Evolutionary conservation across 2,113 vertebrate species (phyloP).

Genomic region (Pagrus major): DNA sequence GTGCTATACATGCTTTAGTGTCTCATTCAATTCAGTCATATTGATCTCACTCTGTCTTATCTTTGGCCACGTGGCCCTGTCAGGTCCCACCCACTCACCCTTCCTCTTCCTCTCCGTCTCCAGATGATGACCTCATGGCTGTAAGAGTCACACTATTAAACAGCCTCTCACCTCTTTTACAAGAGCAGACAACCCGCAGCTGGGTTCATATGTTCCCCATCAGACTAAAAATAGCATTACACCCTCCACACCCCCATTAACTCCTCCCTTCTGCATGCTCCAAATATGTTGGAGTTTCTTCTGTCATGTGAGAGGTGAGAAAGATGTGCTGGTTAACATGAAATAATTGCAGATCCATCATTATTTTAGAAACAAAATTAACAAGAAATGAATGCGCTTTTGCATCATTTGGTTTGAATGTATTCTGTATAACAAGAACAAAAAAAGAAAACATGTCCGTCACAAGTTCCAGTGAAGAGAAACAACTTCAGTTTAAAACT

Average conservation of each 20-base stretch:
- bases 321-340: neutral
- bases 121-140: constrained; percentile 56
- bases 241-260: neutral
- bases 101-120: neutral
- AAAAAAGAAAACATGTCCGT: neutral
- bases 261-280: constrained; percentile 16
- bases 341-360: neutral
- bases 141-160: constrained; percentile 58
- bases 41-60: neutral
- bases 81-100: too few relatives aligned
- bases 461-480: neutral
- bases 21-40: neutral
- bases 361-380: neutral
- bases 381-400: neutral
- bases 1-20: neutral
- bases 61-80: neutral
- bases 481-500: neutral
- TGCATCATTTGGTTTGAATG: neutral
- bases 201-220: constrained; percentile 53
- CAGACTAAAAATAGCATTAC: constrained; percentile 52
- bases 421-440: neutral
- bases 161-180: constrained; percentile 54
- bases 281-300: constrained; percentile 10
- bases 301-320: neutral
- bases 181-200: constrained; percentile 31